Base-by-base conservation (phyloP, 2,888 invertebrate genomes). In the Apotomis capreana region DNA sequence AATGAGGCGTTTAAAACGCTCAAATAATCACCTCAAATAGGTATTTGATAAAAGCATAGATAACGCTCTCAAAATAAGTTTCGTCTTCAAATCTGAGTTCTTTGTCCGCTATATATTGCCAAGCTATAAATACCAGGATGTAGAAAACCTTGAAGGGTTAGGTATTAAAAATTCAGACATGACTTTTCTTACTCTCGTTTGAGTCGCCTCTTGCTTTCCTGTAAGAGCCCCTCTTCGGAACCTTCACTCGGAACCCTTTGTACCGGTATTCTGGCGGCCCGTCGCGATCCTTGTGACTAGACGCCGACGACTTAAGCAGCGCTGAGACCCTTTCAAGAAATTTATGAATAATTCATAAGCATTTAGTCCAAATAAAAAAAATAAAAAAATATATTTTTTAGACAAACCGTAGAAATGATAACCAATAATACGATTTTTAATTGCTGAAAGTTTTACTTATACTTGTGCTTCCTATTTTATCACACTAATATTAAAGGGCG, bases 141-240 rank as follows among this genome's bases (percentile, higher is more conserved):
- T 40, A 40, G 6, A 40, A 6, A 40, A 40, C 6, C 5, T 40
- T 40, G 5, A 40, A 40, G 40, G 6, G 5, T 40, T 40, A 3
- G 3, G 49, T 3, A 60, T 70, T 69, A 15, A 69, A 71, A 71
- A 51, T 52, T 62, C 9, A 63, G 12, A 26, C n/a, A 9, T 54
- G 9, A 55, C 9, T 36, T 12, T 44, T n/a, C 87, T 84, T 74
- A 89, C 90, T 77, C 74, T 89, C 85, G 63, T 77, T 82, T 12
- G 84, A 84, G 8, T 82, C 83, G 40, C 79, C 79, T 55, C 79
- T 82, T 51, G 77, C 79, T 73, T 85, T 80, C 62, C 87, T 68
- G 68, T 57, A 72, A 67, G 74, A 36, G 44, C 78, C 78, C 26
- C 79, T 81, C 26, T 26, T 26, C 26, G 26, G 26, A 26, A 26